Conservation (phyloP, 2,797 vertebrate species). For the Anniella stebbinsi region DNA sequence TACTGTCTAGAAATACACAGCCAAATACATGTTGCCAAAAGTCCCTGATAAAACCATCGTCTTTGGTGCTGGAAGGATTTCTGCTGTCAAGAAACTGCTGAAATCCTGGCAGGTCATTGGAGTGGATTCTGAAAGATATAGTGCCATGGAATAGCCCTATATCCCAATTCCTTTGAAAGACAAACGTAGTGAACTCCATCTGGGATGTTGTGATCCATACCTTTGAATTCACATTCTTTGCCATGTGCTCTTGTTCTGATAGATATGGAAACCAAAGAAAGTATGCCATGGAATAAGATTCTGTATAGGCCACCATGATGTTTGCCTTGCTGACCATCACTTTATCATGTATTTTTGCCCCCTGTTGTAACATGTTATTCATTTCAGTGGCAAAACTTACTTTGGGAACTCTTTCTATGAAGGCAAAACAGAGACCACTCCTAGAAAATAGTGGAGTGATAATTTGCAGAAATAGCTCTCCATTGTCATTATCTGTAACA, state of each 20-base stretch:
- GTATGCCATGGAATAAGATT: background rate
- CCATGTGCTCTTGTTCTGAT: background rate
- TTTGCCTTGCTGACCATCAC: background rate
- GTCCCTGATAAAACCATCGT: constrained; percentile 7
- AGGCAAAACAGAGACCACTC: background rate
- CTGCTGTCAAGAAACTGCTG: background rate
- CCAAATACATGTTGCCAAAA: constrained; percentile 23
- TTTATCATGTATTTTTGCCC: background rate
- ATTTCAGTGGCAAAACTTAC: background rate
- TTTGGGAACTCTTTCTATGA: background rate
- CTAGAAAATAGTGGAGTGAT: background rate
- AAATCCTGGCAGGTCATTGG: background rate
- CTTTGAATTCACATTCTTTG: background rate
- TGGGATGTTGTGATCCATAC: constrained; percentile 20
- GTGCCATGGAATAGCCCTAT: background rate
- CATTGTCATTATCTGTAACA: background rate
- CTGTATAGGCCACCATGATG: background rate
- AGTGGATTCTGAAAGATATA: background rate
- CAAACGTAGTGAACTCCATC: background rate
- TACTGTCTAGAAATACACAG: background rate
- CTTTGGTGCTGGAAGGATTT: background rate
- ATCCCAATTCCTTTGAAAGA: constrained; percentile 1
- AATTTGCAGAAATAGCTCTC: background rate
- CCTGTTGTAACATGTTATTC: background rate
- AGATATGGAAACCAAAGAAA: constrained; percentile 9